Conservation (phyloP, 35 echinoderm and acorn worm genomes). For the Diadema setosum region DNA sequence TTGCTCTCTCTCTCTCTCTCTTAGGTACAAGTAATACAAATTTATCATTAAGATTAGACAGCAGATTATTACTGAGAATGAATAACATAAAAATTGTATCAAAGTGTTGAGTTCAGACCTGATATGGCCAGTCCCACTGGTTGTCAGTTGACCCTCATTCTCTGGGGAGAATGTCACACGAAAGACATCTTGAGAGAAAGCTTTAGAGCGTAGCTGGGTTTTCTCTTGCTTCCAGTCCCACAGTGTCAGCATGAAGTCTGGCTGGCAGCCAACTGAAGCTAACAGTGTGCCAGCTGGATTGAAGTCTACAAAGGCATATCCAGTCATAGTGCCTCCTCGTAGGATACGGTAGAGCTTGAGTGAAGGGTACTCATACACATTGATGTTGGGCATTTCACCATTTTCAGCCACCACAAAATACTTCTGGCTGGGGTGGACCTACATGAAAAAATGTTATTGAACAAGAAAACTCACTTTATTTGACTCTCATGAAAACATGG, state of each 20-base stretch:
- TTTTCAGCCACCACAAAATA: slow-evolving; percentile 94
- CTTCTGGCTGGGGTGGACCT: slow-evolving; percentile 92
- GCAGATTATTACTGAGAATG: too few relatives aligned
- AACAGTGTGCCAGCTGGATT: slow-evolving; percentile 82
- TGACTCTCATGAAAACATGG: too few relatives aligned
- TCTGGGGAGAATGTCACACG: slow-evolving; percentile 95
- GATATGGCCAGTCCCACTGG: slow-evolving; percentile 94
- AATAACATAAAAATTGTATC: too few relatives aligned
- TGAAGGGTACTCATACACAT: slow-evolving; percentile 86
- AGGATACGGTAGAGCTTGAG: slow-evolving; percentile 90
- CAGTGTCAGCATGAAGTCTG: slow-evolving; percentile 95
- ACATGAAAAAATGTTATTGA: too few relatives aligned
- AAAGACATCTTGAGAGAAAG: slow-evolving; percentile 98
- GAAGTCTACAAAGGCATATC: slow-evolving; percentile 92
- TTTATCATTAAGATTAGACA: too few relatives aligned
- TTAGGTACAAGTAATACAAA: too few relatives aligned
- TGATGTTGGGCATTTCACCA: slow-evolving; percentile 83
- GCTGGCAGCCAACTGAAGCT: slow-evolving; percentile 79
- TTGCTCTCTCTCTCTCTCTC: too few relatives aligned
- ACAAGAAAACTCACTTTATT: too few relatives aligned
- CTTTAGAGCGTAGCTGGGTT: slow-evolving; percentile 84
- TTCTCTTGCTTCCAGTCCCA: slow-evolving; percentile 97
- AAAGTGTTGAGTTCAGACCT: slow-evolving; percentile 41
- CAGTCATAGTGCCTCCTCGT: slow-evolving; percentile 65
- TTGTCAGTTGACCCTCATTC: slow-evolving; percentile 90